Evolutionary conservation across 2,888 invertebrate species (phyloP).

Genomic region (Amblyjoppa fuscipennis): DNA sequence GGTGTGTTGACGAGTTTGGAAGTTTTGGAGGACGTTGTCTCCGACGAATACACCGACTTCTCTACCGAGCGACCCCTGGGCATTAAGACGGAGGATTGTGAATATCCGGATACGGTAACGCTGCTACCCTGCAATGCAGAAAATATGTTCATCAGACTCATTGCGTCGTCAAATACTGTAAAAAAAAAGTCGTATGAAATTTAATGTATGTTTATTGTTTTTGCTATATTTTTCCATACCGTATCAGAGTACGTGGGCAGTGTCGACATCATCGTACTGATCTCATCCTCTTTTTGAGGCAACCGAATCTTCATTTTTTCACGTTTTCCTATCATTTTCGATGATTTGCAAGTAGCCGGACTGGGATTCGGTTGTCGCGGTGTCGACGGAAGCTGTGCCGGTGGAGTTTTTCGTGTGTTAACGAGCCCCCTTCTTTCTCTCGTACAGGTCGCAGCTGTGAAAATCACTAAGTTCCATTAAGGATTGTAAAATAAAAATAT

Average conservation of each 20-base stretch:
- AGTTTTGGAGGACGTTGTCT: conserved; percentile 10
- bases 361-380: conserved; percentile 71
- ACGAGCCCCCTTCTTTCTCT: conserved; percentile 36
- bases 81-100: conserved; percentile 22
- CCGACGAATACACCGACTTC: conserved; percentile 7
- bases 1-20: conserved; percentile 42
- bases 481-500: neutral
- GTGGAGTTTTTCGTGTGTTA: conserved; percentile 21
- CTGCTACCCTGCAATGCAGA: conserved; percentile 54
- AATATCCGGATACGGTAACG: conserved; percentile 33
- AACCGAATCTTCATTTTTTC: conserved; percentile 69
- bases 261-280: conserved; percentile 82
- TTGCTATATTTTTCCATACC: conserved; percentile 67
- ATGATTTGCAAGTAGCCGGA: conserved; percentile 66
- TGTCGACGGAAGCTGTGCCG: conserved; percentile 65
- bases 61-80: neutral
- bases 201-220: neutral
- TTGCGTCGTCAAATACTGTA: neutral
- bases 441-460: conserved; percentile 9
- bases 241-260: conserved; percentile 78
- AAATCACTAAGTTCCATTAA: neutral
- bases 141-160: conserved; percentile 23
- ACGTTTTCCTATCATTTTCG: conserved; percentile 67
- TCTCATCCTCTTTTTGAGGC: conserved; percentile 81
- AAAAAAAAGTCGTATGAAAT: too few relatives aligned